Conservation (phyloP, 1,140 invertebrate genomes). For the Drosophila bifasciata region DNA sequence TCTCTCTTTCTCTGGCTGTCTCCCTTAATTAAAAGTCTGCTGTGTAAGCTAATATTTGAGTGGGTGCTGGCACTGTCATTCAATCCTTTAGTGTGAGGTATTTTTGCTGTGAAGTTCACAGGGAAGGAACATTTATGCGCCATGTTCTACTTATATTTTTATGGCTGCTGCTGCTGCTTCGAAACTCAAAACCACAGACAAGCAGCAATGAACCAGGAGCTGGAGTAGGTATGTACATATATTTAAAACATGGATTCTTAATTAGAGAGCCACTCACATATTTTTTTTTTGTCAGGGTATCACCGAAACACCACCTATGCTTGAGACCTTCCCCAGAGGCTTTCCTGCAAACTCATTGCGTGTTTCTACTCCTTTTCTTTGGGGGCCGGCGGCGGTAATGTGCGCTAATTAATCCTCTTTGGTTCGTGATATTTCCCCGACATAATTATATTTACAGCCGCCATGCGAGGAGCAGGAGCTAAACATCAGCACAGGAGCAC, state of each 20-base stretch:
- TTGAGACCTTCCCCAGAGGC: conserved; percentile 53
- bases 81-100: conserved; percentile 37
- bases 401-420: conserved; percentile 83
- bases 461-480: conserved; percentile 65
- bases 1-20: neutral
- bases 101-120: conserved; percentile 29
- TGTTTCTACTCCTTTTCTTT: conserved; percentile 23
- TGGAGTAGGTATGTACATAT: conserved; percentile 52
- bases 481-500: conserved; percentile 30
- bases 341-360: conserved; percentile 47
- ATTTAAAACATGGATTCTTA: conserved; percentile 84
- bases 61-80: conserved; percentile 36
- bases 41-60: conserved; percentile 25
- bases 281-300: conserved; percentile 57
- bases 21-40: conserved; percentile 7
- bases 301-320: conserved; percentile 31
- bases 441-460: conserved; percentile 83
- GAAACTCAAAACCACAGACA: conserved; percentile 65
- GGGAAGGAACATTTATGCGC: conserved; percentile 75
- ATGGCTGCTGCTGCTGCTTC: conserved; percentile 70
- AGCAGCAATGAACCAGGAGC: conserved; percentile 10
- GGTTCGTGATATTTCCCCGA: conserved; percentile 81
- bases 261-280: conserved; percentile 78
- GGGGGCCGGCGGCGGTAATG: conserved; percentile 78
- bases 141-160: conserved; percentile 83